Evolutionary conservation across 2,888 invertebrate species (phyloP), one percentile per base, ranked within the genome.

Genomic region (Andricus curvator): DNA sequence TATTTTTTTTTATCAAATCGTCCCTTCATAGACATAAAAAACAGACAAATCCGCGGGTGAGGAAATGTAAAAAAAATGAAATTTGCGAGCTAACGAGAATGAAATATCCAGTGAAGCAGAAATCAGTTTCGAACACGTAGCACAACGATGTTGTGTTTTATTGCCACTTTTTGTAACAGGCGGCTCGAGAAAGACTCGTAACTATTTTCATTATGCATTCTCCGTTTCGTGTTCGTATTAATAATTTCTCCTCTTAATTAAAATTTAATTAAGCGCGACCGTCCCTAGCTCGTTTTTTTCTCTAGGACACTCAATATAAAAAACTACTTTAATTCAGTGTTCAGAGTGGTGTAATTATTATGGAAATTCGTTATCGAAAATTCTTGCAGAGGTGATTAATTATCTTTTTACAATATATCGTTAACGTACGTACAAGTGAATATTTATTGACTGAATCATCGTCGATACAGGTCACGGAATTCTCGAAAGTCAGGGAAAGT

Each of bases 241-340:
- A 60, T 37, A 74, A 56, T 74, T 74, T 60, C 33, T 37, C n/a
- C 74, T 29, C 74, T 74, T 74, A 74, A 74, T 74, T 74, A 74
- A 74, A 74, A 56, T 74, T 56, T 74, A 74, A 74, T 74, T 74
- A 74, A 74, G 33, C 56, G n/a, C 11, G 56, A 56, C 13, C 15
- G n/a, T 56, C 8, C 29, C 4, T 11, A 5, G n/a, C n/a, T 33
- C 41, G 6, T 60, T 51, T 74, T 29, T 33, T 29, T 11, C 33
- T 37, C 9, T 70, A n/a, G n/a, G 33, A 37, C n/a, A 33, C 56
- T 74, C n/a, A 0, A 22, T 41, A 4, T 41, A 41, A 22, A 64
- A 67, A 67, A 67, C n/a, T 67, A 67, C 41, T 41, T 37, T 44
- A 67, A 41, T 67, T 67, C 4, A 41, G n/a, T 41, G 22, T 44